Evolutionary conservation across 2,797 vertebrate genomes (phyloP).

Genomic region (Sebastes matsubarae): DNA sequence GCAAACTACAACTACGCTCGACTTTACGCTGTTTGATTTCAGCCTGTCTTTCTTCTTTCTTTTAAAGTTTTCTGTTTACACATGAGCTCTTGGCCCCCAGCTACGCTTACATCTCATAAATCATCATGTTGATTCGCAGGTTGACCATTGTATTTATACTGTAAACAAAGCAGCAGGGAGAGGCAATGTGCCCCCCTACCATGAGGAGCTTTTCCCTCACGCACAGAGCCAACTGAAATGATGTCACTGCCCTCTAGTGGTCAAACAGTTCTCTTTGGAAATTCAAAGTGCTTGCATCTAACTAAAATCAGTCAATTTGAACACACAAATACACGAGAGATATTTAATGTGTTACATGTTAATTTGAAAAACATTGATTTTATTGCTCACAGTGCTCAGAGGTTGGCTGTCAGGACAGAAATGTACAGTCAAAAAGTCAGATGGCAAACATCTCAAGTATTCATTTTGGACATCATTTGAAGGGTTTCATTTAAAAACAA

Average conservation of each 20-base stretch:
- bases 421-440: slow-evolving; percentile 42
- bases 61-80: slow-evolving; percentile 39
- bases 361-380: slow-evolving; percentile 56
- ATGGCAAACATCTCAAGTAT: slow-evolving; percentile 19
- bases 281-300: neutral
- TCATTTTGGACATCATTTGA: neutral
- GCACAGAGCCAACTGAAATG: neutral
- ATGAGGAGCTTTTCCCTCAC: neutral
- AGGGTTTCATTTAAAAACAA: neutral
- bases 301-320: neutral
- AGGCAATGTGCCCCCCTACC: neutral
- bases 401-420: slow-evolving; percentile 46
- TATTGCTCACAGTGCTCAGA: slow-evolving; percentile 69
- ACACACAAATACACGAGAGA: neutral
- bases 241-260: slow-evolving; percentile 65
- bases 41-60: slow-evolving; percentile 28
- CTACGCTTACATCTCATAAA: slow-evolving; percentile 34
- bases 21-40: slow-evolving; percentile 21
- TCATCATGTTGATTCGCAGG: slow-evolving; percentile 35
- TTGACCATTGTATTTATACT: slow-evolving; percentile 45
- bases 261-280: neutral
- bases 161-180: slow-evolving; percentile 52
- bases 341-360: neutral
- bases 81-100: slow-evolving; percentile 30
- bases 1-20: slow-evolving; percentile 38